Evolutionary conservation across 2,888 invertebrate species (phyloP), one percentile per base, ranked within the genome.

Genomic region (Azorinus chamasolen): DNA sequence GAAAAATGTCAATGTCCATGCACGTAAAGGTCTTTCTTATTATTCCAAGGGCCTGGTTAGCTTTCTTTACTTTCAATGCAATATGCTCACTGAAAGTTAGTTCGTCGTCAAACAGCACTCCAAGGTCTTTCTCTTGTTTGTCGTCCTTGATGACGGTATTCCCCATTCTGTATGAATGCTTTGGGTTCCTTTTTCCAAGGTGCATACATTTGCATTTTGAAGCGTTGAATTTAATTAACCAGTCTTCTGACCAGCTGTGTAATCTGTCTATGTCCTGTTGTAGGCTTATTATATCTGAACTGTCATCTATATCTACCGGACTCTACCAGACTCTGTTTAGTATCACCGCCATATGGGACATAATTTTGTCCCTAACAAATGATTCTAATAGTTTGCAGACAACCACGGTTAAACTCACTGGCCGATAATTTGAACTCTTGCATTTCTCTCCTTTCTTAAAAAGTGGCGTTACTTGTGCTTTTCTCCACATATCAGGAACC

Each of bases 1-100:
- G 41, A 18, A 66, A 66, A n/a, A 58, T 50, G 2, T 57, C 37
- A 50, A 37, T 46, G n/a, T 65, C 55, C 39, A 65, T 27, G 32
- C 27, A 62, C 27, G 27, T 25, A 18, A 54, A 54, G 16, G 54
- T 54, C 5, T 27, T 54, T 14, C 25, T 12, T 14, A 27, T 54
- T 16, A 54, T 54, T n/a, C 37, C 32, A 27, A 27, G 54, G 4
- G 22, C 27, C 14, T 25, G 32, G 32, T 32, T 32, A 6, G 32
- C 32, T n/a, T 54, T 54, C 24, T 14, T 50, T 20, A 50, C 24
- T 50, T n/a, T 50, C 12, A 22, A 20, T n/a, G 50, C 24, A 24
- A 50, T 20, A 50, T 50, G 50, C 10, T 18, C 18, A 22, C 14
- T n/a, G 20, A 50, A 50, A 20, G 10, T 10, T 50, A 50, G 22